These are phyloP conservation scores for Bembecia ichneumoniformis DNA, from an alignment of 2,888 invertebrate genomes.

Conservation along the genomic window DNA sequence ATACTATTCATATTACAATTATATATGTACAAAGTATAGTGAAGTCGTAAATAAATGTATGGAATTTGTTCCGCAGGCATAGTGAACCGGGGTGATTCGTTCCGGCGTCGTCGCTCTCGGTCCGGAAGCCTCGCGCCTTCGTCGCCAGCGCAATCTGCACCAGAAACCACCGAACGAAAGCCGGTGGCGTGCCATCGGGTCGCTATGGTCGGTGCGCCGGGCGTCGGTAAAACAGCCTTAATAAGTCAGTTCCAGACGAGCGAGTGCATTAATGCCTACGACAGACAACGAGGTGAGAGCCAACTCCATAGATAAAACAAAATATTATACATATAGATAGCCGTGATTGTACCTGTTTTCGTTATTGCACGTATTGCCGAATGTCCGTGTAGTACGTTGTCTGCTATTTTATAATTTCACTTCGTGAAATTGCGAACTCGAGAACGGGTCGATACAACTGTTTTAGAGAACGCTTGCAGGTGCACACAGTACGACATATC, in stretches of 20 bases:
- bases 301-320: too few relatives aligned
- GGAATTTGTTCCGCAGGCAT: slow-evolving; percentile 76
- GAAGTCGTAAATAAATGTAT: not conserved
- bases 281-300: slow-evolving; percentile 81
- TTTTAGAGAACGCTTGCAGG: too few relatives aligned
- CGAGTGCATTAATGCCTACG: slow-evolving; percentile 94
- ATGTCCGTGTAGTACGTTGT: too few relatives aligned
- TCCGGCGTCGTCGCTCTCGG: slow-evolving; percentile 86
- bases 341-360: too few relatives aligned
- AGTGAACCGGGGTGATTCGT: slow-evolving; percentile 94
- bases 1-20: too few relatives aligned
- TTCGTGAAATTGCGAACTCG: too few relatives aligned
- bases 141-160: slow-evolving; percentile 52
- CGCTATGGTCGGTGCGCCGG: slow-evolving; percentile 83
- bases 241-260: slow-evolving; percentile 93
- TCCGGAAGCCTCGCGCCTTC: slow-evolving; percentile 85
- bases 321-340: too few relatives aligned
- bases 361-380: too few relatives aligned
- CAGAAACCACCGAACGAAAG: slow-evolving; percentile 61
- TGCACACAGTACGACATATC: too few relatives aligned
- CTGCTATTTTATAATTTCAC: too few relatives aligned
- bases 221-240: slow-evolving; percentile 88
- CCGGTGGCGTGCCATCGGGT: slow-evolving; percentile 76
- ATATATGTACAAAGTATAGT: too few relatives aligned
- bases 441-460: too few relatives aligned